Evolutionary conservation across 2,113 vertebrate genomes (phyloP).

Genomic region (Zosterops lateralis): DNA sequence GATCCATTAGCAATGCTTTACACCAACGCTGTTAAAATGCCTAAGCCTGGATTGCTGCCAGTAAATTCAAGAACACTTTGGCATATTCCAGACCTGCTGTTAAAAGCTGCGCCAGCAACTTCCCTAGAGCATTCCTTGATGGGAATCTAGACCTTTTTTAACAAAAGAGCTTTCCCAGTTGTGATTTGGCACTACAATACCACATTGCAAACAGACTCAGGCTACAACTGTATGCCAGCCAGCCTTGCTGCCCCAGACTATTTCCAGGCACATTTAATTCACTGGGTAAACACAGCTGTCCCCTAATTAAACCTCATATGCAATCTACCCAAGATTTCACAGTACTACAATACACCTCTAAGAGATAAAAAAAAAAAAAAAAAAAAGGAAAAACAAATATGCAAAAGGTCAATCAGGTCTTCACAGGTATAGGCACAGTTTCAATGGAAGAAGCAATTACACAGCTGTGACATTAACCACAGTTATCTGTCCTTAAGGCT

Average conservation of each 20-base stretch:
- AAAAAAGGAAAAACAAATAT: neutral
- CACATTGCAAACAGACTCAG: neutral
- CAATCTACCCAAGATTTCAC: neutral
- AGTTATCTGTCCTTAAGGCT: neutral
- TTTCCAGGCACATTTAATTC: neutral
- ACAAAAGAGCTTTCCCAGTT: neutral
- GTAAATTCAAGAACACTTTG: neutral
- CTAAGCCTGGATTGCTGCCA: neutral
- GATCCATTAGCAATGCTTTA: neutral
- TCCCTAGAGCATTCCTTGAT: neutral
- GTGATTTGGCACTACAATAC: neutral
- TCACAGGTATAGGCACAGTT: neutral
- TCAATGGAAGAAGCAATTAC: neutral
- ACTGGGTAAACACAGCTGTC: neutral
- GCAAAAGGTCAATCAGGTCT: neutral
- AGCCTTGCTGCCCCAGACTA: neutral
- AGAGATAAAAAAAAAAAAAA: neutral
- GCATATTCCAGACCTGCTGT: neutral
- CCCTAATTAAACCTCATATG: neutral
- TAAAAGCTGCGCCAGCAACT: neutral
- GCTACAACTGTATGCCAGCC: neutral
- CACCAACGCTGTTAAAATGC: neutral
- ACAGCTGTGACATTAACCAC: fast-evolving
- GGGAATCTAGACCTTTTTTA: neutral
- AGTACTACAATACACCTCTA: neutral